Evolutionary conservation across 2,888 invertebrate genomes (phyloP), one percentile per base, ranked within the genome.

Genomic region (Catocala sponsa): DNA sequence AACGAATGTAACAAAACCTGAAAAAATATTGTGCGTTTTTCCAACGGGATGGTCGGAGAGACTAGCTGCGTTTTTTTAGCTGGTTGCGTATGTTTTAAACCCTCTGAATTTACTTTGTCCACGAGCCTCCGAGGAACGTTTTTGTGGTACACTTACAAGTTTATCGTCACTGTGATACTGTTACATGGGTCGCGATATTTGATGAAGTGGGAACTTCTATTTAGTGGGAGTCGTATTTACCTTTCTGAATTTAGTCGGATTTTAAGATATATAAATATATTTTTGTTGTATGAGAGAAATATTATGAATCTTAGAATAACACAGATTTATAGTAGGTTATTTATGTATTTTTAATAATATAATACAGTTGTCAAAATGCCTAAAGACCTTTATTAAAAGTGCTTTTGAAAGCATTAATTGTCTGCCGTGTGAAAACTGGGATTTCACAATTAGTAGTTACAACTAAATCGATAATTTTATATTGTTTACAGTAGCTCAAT

Each of bases 11-110:
- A 82, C 74, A 78, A 75, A 73, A 63, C 76, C 74, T 78, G 68
- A 68, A 80, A 75, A 80, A 72, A 79, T 78, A 77, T 69, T 65
- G 72, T 68, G 57, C 73, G 68, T 72, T 77, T 70, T 70, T 68
- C 64, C 59, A 72, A 68, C 65, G 62, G 62, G 53, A 54, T 44
- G 54, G 43, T 46, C 35, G 57, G 48, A 59, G 38, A 54, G 60
- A 68, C 48, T 57, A 59, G 60, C 42, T 65, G 48, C 48, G 59
- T 33, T 50, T 75, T 38, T 77, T 77, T 51, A 70, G 52, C 55
- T 32, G 47, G 62, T 62, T 68, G 64, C 57, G 63, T 70, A 59
- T 50, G 63, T 76, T 78, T 76, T 79, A 72, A 72, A 69, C 74
- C 70, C 69, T 65, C 68, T 59, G 69, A 72, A 75, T 82, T 76